Evolutionary conservation across 2,797 vertebrate genomes (phyloP), one percentile per base, ranked within the genome.

Genomic region (Chaetodon trifasciatus): DNA sequence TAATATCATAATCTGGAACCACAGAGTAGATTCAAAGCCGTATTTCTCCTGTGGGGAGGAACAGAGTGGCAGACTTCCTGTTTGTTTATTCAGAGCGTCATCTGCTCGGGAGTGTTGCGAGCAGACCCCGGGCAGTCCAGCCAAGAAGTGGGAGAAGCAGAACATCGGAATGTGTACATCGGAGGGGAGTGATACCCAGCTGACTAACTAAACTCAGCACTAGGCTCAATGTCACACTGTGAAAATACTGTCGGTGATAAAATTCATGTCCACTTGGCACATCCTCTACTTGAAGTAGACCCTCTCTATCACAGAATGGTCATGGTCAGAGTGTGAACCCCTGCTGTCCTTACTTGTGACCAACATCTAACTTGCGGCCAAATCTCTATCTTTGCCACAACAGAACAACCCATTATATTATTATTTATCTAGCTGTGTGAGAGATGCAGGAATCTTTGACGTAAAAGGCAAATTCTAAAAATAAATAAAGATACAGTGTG

Each of bases 21-120:
- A 50, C 6, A 23, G 35, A 69, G 42, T 39, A 17, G 2, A 39
- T 57, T 63, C 58, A 74, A 35, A 39, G 5, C 24, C 1, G 21
- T 3, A 3, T 70, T 61, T 42, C 15, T 79, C 49, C 24, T 19
- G 16, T 10, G 28, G 28, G 57, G 12, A 39, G 2, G 0, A 6
- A 21, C 3, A 6, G 6, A 56, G 37, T 47, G 7, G 37, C 52
- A 72, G 47, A 57, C 61, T 16, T 82, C 39, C 57, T 80, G 75
- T 70, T 86, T 85, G 39, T 80, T 85, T 70, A 83, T 78, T 82
- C 79, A 35, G 70, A 72, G 68, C 9, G 19, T 82, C 67, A 63
- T 83, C 57, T 69, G 57, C 74, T 76, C 17, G 17, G 52, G 56
- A 67, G 72, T 64, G 64, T 79, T 79, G 37, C 1, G 80, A 74